Percentiles rank a stretch among this genome's conserved stretches.
phyloP scores from a whole-genome alignment of 2,113 vertebrate genomes.

The Atractosteus spatula region DNA sequence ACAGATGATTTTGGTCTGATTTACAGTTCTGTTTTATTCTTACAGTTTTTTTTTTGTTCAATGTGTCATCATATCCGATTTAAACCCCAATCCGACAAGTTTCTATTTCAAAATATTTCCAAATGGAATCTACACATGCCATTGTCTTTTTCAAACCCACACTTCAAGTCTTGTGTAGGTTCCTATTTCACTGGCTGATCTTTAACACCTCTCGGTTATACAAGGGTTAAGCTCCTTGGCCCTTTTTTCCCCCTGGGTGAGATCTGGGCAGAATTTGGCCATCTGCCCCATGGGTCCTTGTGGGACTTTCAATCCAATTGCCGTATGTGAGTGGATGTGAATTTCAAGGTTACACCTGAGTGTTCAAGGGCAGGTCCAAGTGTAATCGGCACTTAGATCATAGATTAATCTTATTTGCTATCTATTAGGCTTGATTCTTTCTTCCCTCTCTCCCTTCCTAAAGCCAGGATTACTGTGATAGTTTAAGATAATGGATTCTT shows the following conservation, averaged over 20 bases:
- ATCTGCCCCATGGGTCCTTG: conserved; percentile 74
- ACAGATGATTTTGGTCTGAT: too few relatives aligned
- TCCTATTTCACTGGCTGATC: conserved; percentile 52
- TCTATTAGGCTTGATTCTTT: conserved; percentile 99
- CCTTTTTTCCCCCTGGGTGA: conserved; percentile 66
- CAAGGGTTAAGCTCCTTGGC: conserved; percentile 68
- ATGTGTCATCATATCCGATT: too few relatives aligned
- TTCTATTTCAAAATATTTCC: too few relatives aligned
- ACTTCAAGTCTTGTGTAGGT: too few relatives aligned
- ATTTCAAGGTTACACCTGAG: conserved; percentile 99
- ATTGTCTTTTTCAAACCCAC: too few relatives aligned
- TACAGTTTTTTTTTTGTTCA: too few relatives aligned
- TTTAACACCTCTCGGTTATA: conserved; percentile 69
- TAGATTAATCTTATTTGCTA: conserved; percentile 99
- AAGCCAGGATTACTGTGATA: conserved; percentile 99
- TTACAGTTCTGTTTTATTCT: too few relatives aligned
- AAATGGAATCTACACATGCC: too few relatives aligned
- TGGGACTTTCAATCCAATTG: conserved; percentile 93
- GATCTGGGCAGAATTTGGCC: conserved; percentile 77
- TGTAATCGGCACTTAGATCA: conserved; percentile 99
- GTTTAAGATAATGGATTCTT: conserved; percentile 99
- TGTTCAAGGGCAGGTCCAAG: conserved; percentile 99
- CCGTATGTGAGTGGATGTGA: conserved; percentile 85
- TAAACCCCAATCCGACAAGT: too few relatives aligned
- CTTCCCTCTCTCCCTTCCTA: conserved; percentile 90